Percentiles rank a stretch among this genome's conserved stretches.
phyloP scores from a whole-genome alignment of 2,113 vertebrate genomes.

The Myocastor coypus region DNA sequence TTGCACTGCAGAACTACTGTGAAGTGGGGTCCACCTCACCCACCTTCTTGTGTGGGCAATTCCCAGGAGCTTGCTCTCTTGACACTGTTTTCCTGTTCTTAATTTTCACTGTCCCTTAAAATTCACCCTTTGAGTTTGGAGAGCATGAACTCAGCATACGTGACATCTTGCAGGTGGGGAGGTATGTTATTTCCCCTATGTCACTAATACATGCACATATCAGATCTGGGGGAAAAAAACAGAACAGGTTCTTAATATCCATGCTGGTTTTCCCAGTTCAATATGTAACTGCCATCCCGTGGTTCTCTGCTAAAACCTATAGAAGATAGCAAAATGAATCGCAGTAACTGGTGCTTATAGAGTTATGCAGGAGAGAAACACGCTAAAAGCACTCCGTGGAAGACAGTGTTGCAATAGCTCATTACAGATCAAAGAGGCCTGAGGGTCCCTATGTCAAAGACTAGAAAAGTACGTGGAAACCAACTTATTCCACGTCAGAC shows the following conservation, averaged over 20 bases:
- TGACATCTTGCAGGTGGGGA: not conserved
- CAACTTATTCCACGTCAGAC: not conserved
- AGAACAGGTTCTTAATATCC: not conserved
- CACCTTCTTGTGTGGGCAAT: not conserved
- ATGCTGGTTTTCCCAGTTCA: slow-evolving; percentile 1
- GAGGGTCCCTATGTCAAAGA: not conserved
- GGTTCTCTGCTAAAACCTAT: not conserved
- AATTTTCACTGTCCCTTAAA: not conserved
- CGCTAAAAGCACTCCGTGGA: not conserved
- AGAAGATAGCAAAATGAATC: slow-evolving; percentile 1
- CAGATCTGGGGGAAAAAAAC: not conserved
- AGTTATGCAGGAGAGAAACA: not conserved
- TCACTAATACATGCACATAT: not conserved
- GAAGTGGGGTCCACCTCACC: not conserved
- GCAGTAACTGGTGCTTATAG: not conserved
- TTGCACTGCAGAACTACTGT: not conserved
- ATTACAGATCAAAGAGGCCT: not conserved
- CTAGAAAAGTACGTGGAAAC: not conserved
- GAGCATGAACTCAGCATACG: not conserved
- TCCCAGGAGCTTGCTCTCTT: not conserved
- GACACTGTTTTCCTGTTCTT: not conserved
- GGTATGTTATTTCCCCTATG: not conserved
- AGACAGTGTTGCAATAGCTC: not conserved
- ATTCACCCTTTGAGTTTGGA: not conserved
- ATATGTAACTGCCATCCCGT: not conserved